Base-by-base conservation (phyloP, 2,113 vertebrate species). In the Chelonoidis abingdonii region DNA sequence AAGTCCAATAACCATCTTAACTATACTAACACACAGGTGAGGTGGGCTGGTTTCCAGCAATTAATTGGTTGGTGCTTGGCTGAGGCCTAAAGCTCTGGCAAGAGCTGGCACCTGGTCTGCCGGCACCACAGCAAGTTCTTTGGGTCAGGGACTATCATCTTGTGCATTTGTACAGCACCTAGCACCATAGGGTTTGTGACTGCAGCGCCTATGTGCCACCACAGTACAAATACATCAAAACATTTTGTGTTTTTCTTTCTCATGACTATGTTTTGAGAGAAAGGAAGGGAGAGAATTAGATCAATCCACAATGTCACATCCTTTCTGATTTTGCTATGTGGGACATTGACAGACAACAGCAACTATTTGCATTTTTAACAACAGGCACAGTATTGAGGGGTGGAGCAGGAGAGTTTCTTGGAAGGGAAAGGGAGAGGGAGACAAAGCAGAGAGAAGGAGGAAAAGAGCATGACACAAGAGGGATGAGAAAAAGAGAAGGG, bases 331-430 rank as follows among this genome's bases (percentile, higher is more conserved):
- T 44, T 47, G 11, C 75, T 25, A 21, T 44, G 3, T 44, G 41
- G 75, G 41, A 47, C 41, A 3, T 12, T 27, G 21, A 11, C 75
- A 78, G 75, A 25, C 24, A 27, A 41, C 72, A n/a, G 22, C 1
- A 1, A 1, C 4, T n/a, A 1, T 1, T 4, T 47, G 10, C 1
- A 29, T 35, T 14, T 41, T 38, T 22, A 49, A 54, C 52, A 44
- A 19, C 24, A 75, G 10, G 38, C 17, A 16, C 2, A 1, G 10
- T 29, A n/a, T 13, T 27, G 52, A 76, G 19, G 14, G 29, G 22
- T 17, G 49, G 19, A 1, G 24, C 62, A 4, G 35, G 3, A 49
- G 13, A 25, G 19, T 0, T 29, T 31, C 4, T 31, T 9, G 53
- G 5, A 50, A 3, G 44, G 13, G 72, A 3, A 10, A 25, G 8